phyloP scores from a whole-genome alignment of 2,113 vertebrate species.

The Pterocles orientalis region DNA sequence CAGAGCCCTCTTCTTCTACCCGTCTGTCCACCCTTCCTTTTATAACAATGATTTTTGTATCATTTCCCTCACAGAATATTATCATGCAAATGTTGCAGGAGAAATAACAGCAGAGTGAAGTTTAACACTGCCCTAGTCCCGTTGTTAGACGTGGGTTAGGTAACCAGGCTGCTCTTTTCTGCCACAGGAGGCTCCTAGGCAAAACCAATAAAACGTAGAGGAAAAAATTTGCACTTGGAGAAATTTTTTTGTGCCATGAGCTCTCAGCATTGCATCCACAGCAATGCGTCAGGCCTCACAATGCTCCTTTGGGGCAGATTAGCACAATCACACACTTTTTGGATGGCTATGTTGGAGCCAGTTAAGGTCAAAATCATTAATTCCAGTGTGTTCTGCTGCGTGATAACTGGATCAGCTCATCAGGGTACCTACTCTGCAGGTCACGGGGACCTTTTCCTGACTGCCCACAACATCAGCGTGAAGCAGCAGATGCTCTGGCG shows the following conservation, averaged over 20 bases:
- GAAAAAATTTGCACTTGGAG: background rate
- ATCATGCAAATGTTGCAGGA: rapidly evolving
- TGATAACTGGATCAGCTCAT: background rate
- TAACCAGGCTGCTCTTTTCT: background rate
- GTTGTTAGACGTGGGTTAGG: rapidly evolving
- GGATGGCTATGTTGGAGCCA: background rate
- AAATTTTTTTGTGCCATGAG: background rate
- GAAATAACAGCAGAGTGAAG: background rate
- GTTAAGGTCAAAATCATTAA: background rate
- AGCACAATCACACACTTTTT: background rate
- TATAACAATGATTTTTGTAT: background rate
- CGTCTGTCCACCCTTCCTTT: background rate
- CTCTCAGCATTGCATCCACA: background rate
- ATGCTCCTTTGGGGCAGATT: background rate
- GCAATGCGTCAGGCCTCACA: background rate
- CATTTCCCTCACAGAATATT: background rate
- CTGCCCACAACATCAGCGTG: background rate
- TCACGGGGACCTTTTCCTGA: background rate
- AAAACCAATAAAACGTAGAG: background rate
- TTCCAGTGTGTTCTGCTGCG: background rate
- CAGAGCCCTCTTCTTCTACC: background rate
- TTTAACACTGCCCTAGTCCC: background rate
- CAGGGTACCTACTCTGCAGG: background rate
- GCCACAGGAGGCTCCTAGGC: background rate
- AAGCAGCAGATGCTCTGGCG: background rate